Base-by-base conservation (phyloP, 2,888 invertebrate species). In the Platynereis dumerilii region DNA sequence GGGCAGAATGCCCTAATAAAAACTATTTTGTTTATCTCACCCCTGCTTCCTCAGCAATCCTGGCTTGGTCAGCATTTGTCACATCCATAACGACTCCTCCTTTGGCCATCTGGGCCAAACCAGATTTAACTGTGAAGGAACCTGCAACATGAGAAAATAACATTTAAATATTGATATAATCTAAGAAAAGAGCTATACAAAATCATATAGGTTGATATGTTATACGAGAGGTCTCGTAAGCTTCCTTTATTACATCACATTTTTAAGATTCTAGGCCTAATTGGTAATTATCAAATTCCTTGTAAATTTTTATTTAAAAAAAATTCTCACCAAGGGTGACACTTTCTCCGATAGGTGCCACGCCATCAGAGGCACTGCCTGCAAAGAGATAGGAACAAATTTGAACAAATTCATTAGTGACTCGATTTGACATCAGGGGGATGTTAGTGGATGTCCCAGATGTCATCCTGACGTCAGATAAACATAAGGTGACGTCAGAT, bases 51-150 rank as follows among this genome's bases (percentile, higher is more conserved):
- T 81, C 80, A 1, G 80, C 81, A 7, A 81, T 77, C 42, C 77
- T 67, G 12, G 81, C 80, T 62, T 81, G 80, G 39, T 76, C 75
- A 7, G 79, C 73, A 10, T 72, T 79, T 2, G 78, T 78, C 1
- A 81, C 81, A 64, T 80, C 81, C 80, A 81, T 81, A 34, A 81
- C 78, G 7, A 81, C 76, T 0, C 81, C 80, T 3, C 81, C 80
- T 61, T 81, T 81, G 17, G 79, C 73, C 81, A 80, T 80, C 72
- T 81, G 79, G 28, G 80, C 81, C 10, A 81, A 69, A 0, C 80
- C 80, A 7, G 79, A 78, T 72, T 81, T 81, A 29, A 81, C 78
- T 60, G 76, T 78, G 69, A 80, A 81, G 0, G 81, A 79, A 2
- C 80, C 80, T 77, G 66, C 24, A 15, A 60, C 12, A 45, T n/a